Conservation (phyloP, 1,140 invertebrate species). For the Pemphigus obesinymphae region DNA sequence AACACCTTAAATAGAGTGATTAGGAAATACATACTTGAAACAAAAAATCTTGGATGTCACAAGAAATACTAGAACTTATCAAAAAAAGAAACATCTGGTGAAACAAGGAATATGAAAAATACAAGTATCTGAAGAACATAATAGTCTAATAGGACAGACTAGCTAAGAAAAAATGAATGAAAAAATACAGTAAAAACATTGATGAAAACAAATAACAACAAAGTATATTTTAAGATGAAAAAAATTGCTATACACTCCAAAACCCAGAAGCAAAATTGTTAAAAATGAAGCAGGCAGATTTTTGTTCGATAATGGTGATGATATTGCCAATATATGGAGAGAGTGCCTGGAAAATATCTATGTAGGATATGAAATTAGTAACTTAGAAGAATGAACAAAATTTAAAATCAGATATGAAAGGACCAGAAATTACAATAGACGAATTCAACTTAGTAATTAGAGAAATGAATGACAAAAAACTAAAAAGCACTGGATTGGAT, state of each 20-base stretch:
- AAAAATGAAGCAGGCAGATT: conserved; percentile 40
- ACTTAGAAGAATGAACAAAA: conserved; percentile 8
- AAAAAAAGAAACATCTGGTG: conserved; percentile 32
- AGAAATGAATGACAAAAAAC: conserved; percentile 10
- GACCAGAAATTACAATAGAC: not conserved
- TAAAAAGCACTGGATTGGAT: conserved; percentile 11
- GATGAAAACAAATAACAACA: conserved; percentile 35
- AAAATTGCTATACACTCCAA: conserved; percentile 43
- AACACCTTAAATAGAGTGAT: not conserved
- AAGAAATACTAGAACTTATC: conserved; percentile 45
- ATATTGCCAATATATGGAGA: conserved; percentile 41
- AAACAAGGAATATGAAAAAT: conserved; percentile 45
- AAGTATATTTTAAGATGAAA: conserved; percentile 34
- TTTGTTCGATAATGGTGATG: conserved; percentile 32
- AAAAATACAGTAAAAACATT: conserved; percentile 30
- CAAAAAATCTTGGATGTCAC: conserved; percentile 43
- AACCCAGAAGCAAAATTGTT: conserved; percentile 42
- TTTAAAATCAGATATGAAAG: not conserved
- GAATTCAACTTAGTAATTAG: conserved; percentile 12
- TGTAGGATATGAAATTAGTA: conserved; percentile 9
- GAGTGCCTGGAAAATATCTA: conserved; percentile 42
- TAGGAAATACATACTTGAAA: conserved; percentile 16
- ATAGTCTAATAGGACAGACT: conserved; percentile 24
- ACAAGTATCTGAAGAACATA: conserved; percentile 39
- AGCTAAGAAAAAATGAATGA: conserved; percentile 21